A percentile compares a stretch with the other conserved stretches of the same genome.
Conservation (phyloP, 23 tunicate species). For the Clavelina lepadiformis region DNA sequence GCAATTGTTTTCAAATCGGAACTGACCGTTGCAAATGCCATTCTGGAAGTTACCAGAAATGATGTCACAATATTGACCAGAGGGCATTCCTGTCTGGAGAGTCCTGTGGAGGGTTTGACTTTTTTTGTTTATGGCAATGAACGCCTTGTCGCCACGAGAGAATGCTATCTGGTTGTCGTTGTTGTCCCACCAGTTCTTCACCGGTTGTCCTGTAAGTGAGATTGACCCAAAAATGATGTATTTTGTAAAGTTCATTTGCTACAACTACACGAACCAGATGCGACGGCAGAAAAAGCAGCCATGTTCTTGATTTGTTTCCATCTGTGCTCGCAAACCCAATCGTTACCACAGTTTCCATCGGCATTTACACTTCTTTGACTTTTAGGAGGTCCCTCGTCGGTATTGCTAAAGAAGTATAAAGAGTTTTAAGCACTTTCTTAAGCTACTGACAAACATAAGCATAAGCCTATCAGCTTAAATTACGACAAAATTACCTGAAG, state of each 20-base stretch:
- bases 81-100: conserved; percentile 37
- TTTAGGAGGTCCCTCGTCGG: conserved; percentile 78
- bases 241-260: background rate
- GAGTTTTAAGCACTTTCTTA: too few relatives aligned
- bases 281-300: conserved; percentile 62
- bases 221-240: background rate
- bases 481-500: background rate
- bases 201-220: conserved; percentile 15
- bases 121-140: conserved; percentile 44
- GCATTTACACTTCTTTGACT: conserved; percentile 31
- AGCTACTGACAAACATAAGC: too few relatives aligned
- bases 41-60: background rate
- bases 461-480: background rate
- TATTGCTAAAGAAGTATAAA: conserved; percentile 11
- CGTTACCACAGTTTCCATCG: conserved; percentile 66
- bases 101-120: conserved; percentile 3
- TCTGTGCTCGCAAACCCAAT: conserved; percentile 96
- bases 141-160: conserved; percentile 48
- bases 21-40: background rate
- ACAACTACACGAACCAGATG: conserved; percentile 37
- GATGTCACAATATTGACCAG: conserved; percentile 36
- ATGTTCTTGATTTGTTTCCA: conserved; percentile 91
- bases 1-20: too few relatives aligned
- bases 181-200: conserved; percentile 23
- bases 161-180: conserved; percentile 56